Evolutionary conservation across 2,113 vertebrate species (phyloP).

Genomic region (Phylloscopus trochiloides): DNA sequence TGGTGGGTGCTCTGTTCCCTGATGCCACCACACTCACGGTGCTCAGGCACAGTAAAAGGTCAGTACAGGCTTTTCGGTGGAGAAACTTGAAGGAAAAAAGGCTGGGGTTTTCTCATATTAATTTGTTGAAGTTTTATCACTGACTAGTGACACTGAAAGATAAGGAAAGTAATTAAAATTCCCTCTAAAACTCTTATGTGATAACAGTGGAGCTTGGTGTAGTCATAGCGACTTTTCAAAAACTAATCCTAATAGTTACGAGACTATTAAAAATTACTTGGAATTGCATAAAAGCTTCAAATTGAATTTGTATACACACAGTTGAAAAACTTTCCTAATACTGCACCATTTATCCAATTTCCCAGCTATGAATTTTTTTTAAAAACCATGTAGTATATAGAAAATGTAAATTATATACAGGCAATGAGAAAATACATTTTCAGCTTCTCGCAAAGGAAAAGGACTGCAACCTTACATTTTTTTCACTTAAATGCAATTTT

Average conservation of each 20-base stretch:
- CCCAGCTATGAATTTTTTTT: constrained; percentile 44
- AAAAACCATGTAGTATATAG: constrained; percentile 49
- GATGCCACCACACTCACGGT: fast-evolving
- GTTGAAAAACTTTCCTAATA: constrained; percentile 50
- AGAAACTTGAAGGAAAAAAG: constrained; percentile 57
- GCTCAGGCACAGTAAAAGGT: not conserved
- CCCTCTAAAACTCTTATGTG: not conserved
- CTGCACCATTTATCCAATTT: constrained; percentile 59
- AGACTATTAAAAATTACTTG: constrained; percentile 11
- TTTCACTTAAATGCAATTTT: constrained; percentile 74
- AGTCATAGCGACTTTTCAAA: constrained; percentile 13
- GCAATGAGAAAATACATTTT: constrained; percentile 71
- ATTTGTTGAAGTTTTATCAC: not conserved
- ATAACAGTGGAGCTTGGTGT: constrained; percentile 22
- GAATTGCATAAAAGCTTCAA: constrained; percentile 39
- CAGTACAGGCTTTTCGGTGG: constrained; percentile 7
- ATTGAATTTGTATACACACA: constrained; percentile 52
- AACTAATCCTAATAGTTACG: constrained; percentile 34
- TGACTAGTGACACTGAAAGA: constrained; percentile 33
- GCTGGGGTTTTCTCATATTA: constrained; percentile 1
- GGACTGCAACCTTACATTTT: constrained; percentile 61
- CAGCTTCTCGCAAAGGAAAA: constrained; percentile 62
- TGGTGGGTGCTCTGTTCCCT: not conserved
- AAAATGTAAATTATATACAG: constrained; percentile 72
- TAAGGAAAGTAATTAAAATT: constrained; percentile 7